phyloP scores from a whole-genome alignment of 2,888 invertebrate genomes.

The Allophyes oxyacanthae region DNA sequence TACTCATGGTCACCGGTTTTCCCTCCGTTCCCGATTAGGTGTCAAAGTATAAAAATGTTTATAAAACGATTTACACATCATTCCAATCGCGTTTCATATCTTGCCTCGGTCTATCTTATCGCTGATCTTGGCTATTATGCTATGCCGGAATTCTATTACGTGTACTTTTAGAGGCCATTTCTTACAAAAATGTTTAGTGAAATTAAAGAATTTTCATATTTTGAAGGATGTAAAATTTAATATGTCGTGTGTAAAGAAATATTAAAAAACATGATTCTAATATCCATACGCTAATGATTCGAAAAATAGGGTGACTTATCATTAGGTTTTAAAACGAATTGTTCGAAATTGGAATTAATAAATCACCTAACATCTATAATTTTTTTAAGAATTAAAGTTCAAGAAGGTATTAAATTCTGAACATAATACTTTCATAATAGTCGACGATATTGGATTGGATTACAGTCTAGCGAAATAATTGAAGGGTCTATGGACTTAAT shows the following conservation, averaged over 20 bases:
- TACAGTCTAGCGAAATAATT: constrained; percentile 10
- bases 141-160: constrained; percentile 16
- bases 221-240: not conserved
- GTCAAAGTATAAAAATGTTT: constrained; percentile 15
- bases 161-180: constrained; percentile 10
- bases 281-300: no score
- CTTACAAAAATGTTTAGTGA: constrained; percentile 21
- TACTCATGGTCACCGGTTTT: not conserved
- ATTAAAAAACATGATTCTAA: not conserved
- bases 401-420: not conserved
- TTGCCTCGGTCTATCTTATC: constrained; percentile 43
- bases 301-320: not conserved
- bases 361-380: no score
- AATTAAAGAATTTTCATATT: constrained; percentile 3
- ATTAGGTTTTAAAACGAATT: not conserved
- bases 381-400: no score
- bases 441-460: constrained; percentile 35
- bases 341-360: not conserved
- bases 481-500: not conserved
- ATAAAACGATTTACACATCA: constrained; percentile 31
- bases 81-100: constrained; percentile 31
- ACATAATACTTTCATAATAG: constrained; percentile 1
- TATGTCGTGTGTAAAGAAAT: not conserved
- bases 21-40: constrained; percentile 9
- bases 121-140: constrained; percentile 32